phyloP scores from a whole-genome alignment of 2,888 invertebrate species.

The Drosophila borealis region DNA sequence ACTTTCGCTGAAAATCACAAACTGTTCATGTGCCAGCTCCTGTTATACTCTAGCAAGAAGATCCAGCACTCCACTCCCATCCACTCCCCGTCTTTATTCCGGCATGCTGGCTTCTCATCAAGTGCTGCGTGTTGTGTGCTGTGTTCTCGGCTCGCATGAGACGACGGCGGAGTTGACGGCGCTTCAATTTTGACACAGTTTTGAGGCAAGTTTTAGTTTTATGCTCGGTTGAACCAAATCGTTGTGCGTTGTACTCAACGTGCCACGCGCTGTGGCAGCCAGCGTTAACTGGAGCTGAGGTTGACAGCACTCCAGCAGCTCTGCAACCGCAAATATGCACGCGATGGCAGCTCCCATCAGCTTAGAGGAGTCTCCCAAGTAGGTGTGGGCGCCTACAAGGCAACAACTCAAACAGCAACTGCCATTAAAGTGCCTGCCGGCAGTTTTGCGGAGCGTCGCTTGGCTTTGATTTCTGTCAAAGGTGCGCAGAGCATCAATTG shows the following conservation, averaged over 20 bases:
- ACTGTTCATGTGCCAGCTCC: constrained; percentile 1
- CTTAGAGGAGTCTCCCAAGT: constrained; percentile 1
- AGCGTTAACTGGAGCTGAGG: constrained; percentile 32
- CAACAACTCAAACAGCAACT: constrained; percentile 48
- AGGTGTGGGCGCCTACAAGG: constrained; percentile 28
- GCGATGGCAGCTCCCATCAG: constrained; percentile 30
- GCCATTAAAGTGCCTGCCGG: constrained; percentile 68
- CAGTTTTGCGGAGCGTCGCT: constrained; percentile 54
- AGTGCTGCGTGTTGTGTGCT: constrained; percentile 24
- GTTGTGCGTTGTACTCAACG: constrained; percentile 48
- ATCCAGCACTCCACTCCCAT: background rate
- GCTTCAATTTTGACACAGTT: constrained; percentile 74
- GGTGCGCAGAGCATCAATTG: constrained; percentile 54
- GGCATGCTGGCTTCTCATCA: constrained; percentile 9
- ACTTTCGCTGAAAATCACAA: constrained; percentile 41
- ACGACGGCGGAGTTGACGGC: constrained; percentile 31
- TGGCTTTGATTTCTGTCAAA: constrained; percentile 70
- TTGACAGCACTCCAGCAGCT: constrained; percentile 61
- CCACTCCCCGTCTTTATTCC: background rate
- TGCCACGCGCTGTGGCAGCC: constrained; percentile 49
- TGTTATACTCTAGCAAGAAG: background rate
- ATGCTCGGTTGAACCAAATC: constrained; percentile 74
- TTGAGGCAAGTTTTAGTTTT: constrained; percentile 73
- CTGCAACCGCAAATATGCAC: constrained; percentile 74
- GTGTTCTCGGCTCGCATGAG: constrained; percentile 26